Conservation (phyloP, 2,113 vertebrate species). For the Aegithalos caudatus region DNA sequence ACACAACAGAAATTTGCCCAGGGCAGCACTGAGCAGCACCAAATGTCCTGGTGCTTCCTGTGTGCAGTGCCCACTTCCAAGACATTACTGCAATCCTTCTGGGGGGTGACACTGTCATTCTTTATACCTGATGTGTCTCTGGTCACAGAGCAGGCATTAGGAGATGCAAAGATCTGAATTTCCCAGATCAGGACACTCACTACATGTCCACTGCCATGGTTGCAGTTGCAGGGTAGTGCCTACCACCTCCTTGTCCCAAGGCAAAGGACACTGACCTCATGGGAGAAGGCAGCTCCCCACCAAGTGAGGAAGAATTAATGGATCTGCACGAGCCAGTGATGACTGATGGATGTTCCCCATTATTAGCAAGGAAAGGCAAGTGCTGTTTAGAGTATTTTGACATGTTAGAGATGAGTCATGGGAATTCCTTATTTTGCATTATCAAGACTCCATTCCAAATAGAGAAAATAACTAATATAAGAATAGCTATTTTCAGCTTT, state of each 20-base stretch:
- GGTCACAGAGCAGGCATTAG: neutral
- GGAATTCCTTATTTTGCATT: neutral
- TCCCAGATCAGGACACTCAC: neutral
- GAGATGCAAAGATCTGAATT: neutral
- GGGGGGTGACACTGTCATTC: neutral
- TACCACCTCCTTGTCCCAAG: neutral
- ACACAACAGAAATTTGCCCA: neutral
- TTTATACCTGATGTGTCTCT: fast-evolving
- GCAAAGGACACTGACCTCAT: neutral
- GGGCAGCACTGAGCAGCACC: neutral
- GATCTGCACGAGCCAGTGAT: neutral
- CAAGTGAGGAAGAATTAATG: neutral
- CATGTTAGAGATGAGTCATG: neutral
- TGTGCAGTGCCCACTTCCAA: neutral
- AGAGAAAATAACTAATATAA: neutral
- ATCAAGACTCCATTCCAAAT: neutral
- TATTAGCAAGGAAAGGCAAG: neutral
- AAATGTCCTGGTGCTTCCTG: neutral
- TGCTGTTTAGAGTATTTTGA: neutral
- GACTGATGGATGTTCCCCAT: neutral
- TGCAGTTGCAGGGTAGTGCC: neutral
- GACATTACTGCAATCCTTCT: neutral
- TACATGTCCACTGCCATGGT: fast-evolving
- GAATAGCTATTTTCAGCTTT: neutral
- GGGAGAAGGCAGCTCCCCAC: too few relatives aligned